Percentiles rank a stretch among this genome's conserved stretches.
Conservation (phyloP, 2,888 invertebrate genomes). For the Abrostola triplasia region DNA sequence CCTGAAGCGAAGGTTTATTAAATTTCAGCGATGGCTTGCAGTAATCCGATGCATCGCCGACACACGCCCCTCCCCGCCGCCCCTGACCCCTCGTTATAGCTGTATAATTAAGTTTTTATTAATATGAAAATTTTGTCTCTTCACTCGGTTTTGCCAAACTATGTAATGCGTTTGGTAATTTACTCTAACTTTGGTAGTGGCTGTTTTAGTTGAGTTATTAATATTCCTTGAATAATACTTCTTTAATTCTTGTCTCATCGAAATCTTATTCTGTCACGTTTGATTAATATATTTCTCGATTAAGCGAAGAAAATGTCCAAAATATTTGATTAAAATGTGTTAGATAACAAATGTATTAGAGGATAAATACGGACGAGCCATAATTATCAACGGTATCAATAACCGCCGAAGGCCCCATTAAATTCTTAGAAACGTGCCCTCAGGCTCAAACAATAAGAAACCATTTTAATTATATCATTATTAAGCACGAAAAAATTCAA, state of each 20-base stretch:
- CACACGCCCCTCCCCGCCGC: slow-evolving; percentile 1
- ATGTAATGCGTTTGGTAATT: background rate
- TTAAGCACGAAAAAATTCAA: slow-evolving; percentile 27
- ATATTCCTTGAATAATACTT: too few relatives aligned
- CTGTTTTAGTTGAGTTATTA: too few relatives aligned
- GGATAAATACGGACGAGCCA: background rate
- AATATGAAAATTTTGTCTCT: slow-evolving; percentile 2
- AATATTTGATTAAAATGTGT: background rate
- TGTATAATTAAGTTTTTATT: slow-evolving; percentile 28
- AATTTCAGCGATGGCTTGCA: slow-evolving; percentile 62
- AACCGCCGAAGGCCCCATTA: slow-evolving; percentile 12
- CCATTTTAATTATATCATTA: slow-evolving; percentile 34
- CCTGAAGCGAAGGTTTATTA: slow-evolving; percentile 63
- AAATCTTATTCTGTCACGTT: too few relatives aligned
- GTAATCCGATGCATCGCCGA: slow-evolving; percentile 55
- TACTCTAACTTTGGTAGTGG: background rate
- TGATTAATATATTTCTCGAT: too few relatives aligned
- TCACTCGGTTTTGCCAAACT: too few relatives aligned
- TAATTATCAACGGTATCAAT: slow-evolving; percentile 7
- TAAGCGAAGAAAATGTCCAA: background rate
- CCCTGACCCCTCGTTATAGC: background rate
- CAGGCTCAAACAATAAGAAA: slow-evolving; percentile 17
- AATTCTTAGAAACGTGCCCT: slow-evolving; percentile 17
- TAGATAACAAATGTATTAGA: background rate
- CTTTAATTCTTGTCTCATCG: too few relatives aligned